Conservation (phyloP, 2,113 vertebrate species). For the Terrapene triunguis region DNA sequence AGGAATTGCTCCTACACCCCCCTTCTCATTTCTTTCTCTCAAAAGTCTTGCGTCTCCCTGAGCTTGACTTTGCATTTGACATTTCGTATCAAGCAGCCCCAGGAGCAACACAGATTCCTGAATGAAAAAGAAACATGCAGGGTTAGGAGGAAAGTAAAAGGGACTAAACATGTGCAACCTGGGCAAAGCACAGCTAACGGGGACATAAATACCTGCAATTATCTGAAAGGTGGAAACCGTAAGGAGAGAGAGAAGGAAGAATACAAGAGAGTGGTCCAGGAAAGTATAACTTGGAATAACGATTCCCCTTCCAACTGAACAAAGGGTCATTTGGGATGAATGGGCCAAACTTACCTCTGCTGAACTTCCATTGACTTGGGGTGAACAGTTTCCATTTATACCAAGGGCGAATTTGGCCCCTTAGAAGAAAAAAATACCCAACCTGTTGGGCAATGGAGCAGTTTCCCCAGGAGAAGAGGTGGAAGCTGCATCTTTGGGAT, state of each 20-base stretch:
- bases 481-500: background rate
- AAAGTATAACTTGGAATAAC: fast-evolving
- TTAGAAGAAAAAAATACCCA: fast-evolving
- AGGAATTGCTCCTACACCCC: background rate
- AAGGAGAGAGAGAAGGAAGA: background rate
- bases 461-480: fast-evolving
- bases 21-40: background rate
- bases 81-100: background rate
- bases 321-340: fast-evolving
- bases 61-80: background rate
- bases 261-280: fast-evolving
- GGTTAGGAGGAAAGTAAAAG: background rate
- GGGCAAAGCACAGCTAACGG: background rate
- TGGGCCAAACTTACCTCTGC: background rate
- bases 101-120: background rate
- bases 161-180: fast-evolving
- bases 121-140: background rate
- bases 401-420: background rate
- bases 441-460: background rate
- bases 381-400: background rate
- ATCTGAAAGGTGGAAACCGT: background rate
- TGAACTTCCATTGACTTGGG: fast-evolving
- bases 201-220: background rate
- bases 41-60: background rate
- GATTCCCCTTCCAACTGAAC: fast-evolving